Base-by-base conservation (phyloP, 2,797 vertebrate species). In the Cryptoprocta ferox region DNA sequence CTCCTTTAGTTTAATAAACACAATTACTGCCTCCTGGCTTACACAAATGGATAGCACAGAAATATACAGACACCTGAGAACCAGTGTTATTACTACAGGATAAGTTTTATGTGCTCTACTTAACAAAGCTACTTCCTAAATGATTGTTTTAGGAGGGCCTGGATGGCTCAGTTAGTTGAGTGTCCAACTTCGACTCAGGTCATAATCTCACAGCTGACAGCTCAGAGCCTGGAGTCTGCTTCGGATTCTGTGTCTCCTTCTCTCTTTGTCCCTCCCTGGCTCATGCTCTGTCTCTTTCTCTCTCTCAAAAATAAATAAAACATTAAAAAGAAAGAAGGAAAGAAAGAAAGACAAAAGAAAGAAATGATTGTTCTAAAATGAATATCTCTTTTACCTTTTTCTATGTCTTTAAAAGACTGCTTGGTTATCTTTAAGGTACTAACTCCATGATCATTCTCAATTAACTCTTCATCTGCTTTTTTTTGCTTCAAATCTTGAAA, bases 401-500 rank as follows among this genome's bases (percentile, higher is more conserved):
- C 82, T 71, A 39, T 71, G 63, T 97, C 97, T 97, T 90, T 97
- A 89, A 95, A 95, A 37, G 92, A 65, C 3, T 75, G 79, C 78
- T 95, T 94, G 63, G 63, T 45, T 89, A 91, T 97, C 88, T 98
- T 98, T 88, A 95, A 50, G 79, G 59, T 48, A 93, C 85, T 93
- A 12, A 93, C 91, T 84, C 91, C 97, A 68, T 97, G 94, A 68
- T 97, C 97, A 90, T 97, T 97, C 66, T 94, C 97, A 96, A 89
- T 71, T 21, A 97, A 96, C 24, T 98, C 98, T 78, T 98, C 98
- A 89, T 99, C 98, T 93, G 79, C 73, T 75, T 98, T 98, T 98
- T 80, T 73, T 90, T 97, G 97, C 96, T 94, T 97, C 81, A 87
- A 97, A 97, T 97, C 92, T 95, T 18, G 86, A 78, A 98, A 97